Conservation (phyloP, 2,888 invertebrate species). For the Ennomos quercinarius region DNA sequence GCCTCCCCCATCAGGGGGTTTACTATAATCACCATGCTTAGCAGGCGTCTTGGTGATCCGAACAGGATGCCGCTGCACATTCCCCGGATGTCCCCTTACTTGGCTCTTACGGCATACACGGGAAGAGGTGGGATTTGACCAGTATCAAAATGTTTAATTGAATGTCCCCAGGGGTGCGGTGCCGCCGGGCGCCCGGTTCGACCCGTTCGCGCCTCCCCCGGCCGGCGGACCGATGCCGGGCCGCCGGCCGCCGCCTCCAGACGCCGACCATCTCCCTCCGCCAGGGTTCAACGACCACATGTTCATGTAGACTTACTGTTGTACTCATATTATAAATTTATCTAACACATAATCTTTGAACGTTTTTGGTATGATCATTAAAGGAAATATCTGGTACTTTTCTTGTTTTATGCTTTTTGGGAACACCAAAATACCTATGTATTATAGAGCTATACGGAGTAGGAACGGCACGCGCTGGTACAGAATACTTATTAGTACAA, state of each 20-base stretch:
- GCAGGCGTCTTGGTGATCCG: too few species aligned
- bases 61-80: too few species aligned
- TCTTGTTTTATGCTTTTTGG: too few species aligned
- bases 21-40: too few species aligned
- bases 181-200: conserved; percentile 93
- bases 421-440: neutral
- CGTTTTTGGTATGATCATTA: conserved; percentile 40
- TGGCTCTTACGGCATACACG: too few species aligned
- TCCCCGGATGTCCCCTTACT: too few species aligned
- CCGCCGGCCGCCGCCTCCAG: conserved; percentile 82
- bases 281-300: conserved; percentile 92
- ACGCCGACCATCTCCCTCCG: conserved; percentile 90
- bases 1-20: too few species aligned
- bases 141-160: neutral
- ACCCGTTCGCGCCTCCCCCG: conserved; percentile 91
- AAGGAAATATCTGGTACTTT: conserved; percentile 32
- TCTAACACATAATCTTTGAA: conserved; percentile 13
- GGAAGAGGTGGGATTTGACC: too few species aligned
- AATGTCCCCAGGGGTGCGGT: conserved; percentile 73
- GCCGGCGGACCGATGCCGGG: conserved; percentile 84
- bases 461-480: neutral
- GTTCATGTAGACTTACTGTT: conserved; percentile 86
- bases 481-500: too few species aligned
- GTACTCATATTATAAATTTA: conserved; percentile 10
- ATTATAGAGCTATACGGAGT: neutral